Base-by-base conservation (phyloP, 1,140 invertebrate species). In the Bombus turneri region DNA sequence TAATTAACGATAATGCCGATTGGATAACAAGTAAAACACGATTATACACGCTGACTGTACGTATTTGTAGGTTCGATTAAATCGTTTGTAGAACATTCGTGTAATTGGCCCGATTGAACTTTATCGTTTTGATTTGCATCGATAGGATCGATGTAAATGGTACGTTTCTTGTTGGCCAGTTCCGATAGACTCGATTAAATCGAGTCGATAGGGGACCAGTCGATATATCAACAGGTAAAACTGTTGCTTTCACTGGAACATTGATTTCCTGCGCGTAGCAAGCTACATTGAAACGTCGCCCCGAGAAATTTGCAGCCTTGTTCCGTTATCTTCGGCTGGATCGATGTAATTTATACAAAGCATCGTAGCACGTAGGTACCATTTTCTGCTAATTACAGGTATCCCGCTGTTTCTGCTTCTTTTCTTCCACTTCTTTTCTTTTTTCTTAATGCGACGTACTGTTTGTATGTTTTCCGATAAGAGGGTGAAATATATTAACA, bases 241-340 rank as follows among this genome's bases (percentile, higher is more conserved):
- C 76, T 80, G 76, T 85, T 62, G 77, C 83, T 80, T 80, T 85
- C 77, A 62, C 82, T 84, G 82, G 68, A 80, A 79, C 77, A 85
- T 85, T 85, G 83, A 85, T 85, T 85, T 85, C 47, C 83, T 39
- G 25, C 28, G 66, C 53, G 25, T 47, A n/a, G 31, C 77, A 25
- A 68, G 28, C 39, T 37, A 69, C 69, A 71, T 80, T 80, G 77
- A 85, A 85, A 85, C 59, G 83, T 79, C 83, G 34, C 59, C 15
- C 6, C 57, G 83, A n/a, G 83, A 80, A 73, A 80, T 85, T 85
- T 85, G 83, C 77, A 85, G 69, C 66, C 76, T 62, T 85, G 83
- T 77, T n/a, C 57, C 68, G 76, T 80, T 80, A 80, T 80, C 78
- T 85, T 22, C 5, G 31, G 3, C 5, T 12, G 8, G 64, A 80